Base-by-base conservation (phyloP, 2,888 invertebrate genomes). In the Entomobrya proxima region DNA sequence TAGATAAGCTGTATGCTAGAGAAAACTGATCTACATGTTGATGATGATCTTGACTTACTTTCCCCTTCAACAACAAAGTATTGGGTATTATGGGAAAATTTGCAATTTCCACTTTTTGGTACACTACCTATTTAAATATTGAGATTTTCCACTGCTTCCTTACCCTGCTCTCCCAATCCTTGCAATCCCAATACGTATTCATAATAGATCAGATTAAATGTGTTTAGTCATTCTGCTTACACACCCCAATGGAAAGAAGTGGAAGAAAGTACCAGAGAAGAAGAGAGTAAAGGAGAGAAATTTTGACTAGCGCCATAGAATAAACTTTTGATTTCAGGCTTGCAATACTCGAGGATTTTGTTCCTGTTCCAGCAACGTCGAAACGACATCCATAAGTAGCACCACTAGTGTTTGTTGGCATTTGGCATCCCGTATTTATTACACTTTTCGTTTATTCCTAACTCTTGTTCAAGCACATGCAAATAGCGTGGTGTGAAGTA, bases 31-130 rank as follows among this genome's bases (percentile, higher is more conserved):
- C 11, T 3, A n/a, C 13, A 7, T 44, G 44, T 15, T 44, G 44
- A 27, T 27, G 58, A 30, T 58, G 58, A 58, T 58, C 58, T 58
- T 58, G 58, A 58, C 58, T 58, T 58, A 58, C 18, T 58, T 58
- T 58, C 15, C 50, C 21, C 58, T 32, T 15, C 30, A 58, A 15
- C 58, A 58, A 58, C 58, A 58, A 58, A 58, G 58, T 15, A 4
- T 58, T 27, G 58, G 32, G 58, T 4, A 58, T 30, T 58, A 58
- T 58, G 58, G 30, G 58, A 58, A 58, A 58, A 58, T 2, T 58
- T 58, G 58, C 30, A 58, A 30, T 58, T 58, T 30, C 58, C 15
- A 58, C 30, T 58, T 58, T 58, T 50, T 58, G 30, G 30, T 15
- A 58, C 2, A 9, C 13, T 58, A 58, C 30, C 58, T 58, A 58